Conservation (phyloP, 2,888 invertebrate species). For the Himalopsyche anomala region DNA sequence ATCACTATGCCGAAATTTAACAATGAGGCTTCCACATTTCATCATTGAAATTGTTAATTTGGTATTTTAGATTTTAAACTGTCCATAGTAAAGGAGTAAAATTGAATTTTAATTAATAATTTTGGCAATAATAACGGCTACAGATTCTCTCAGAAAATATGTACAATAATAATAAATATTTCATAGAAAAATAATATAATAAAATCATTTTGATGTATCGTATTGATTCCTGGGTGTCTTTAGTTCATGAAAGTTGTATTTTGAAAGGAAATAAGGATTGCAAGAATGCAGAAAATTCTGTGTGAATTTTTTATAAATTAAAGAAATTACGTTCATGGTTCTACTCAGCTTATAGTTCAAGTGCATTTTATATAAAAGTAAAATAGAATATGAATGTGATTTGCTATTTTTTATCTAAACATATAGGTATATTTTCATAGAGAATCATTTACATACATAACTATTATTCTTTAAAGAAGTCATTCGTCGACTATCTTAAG, state of each 20-base stretch:
- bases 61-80: constrained; percentile 55
- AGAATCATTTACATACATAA: constrained; percentile 55
- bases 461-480: constrained; percentile 47
- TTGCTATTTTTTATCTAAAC: constrained; percentile 60
- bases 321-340: constrained; percentile 1
- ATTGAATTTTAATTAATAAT: constrained; percentile 52
- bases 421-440: constrained; percentile 63
- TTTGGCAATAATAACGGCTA: constrained; percentile 60
- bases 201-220: constrained; percentile 2
- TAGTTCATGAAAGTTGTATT: constrained; percentile 41
- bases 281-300: constrained; percentile 39
- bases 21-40: constrained; percentile 61
- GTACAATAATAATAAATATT: constrained; percentile 12
- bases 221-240: not conserved
- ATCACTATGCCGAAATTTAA: constrained; percentile 46
- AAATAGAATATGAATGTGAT: constrained; percentile 52
- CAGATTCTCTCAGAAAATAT: constrained; percentile 36
- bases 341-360: constrained; percentile 46
- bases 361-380: constrained; percentile 45
- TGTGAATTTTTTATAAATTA: not conserved
- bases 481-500: not conserved
- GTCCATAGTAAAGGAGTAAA: constrained; percentile 56
- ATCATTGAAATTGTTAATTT: constrained; percentile 55
- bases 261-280: constrained; percentile 51
- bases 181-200: not conserved